Percentiles rank a stretch among this genome's conserved stretches.
These are phyloP conservation scores for Seira sanloemensis DNA, from an alignment of 2,888 invertebrate genomes.

Conservation along the genomic window DNA sequence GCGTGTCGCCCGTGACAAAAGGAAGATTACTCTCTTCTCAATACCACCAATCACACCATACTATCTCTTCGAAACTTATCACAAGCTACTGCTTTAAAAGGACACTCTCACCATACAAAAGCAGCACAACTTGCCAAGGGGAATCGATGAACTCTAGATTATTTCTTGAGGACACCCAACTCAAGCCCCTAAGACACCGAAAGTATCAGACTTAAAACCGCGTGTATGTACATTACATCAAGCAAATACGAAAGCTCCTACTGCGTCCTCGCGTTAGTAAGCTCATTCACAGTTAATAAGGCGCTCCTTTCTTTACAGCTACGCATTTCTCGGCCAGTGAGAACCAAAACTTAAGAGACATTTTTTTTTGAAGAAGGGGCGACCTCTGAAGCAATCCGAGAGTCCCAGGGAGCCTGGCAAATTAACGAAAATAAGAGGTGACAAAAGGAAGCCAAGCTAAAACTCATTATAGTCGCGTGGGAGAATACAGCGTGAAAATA, in stretches of 20 bases:
- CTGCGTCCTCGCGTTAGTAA: no score
- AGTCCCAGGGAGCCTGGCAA: no score
- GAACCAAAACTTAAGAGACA: no score
- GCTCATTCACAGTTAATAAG: no score
- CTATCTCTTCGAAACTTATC: background rate
- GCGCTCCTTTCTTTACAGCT: no score
- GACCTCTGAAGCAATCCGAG: background rate
- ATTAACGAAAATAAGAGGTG: background rate
- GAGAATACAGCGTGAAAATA: background rate
- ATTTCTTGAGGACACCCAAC: background rate
- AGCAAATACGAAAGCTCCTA: no score
- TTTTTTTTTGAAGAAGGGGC: background rate
- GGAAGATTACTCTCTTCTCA: slow-evolving; percentile 26
- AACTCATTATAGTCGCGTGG: background rate
- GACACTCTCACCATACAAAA: no score
- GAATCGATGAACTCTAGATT: background rate
- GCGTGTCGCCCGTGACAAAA: slow-evolving; percentile 35
- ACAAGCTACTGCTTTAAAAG: background rate
- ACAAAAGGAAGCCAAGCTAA: background rate
- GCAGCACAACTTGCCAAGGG: no score
- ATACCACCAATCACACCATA: background rate
- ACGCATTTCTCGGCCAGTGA: no score
- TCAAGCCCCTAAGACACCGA: background rate
- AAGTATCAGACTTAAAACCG: background rate
- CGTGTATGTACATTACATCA: no score